Evolutionary conservation across 2,888 invertebrate genomes (phyloP).

Genomic region (Diachrysia chrysitis): DNA sequence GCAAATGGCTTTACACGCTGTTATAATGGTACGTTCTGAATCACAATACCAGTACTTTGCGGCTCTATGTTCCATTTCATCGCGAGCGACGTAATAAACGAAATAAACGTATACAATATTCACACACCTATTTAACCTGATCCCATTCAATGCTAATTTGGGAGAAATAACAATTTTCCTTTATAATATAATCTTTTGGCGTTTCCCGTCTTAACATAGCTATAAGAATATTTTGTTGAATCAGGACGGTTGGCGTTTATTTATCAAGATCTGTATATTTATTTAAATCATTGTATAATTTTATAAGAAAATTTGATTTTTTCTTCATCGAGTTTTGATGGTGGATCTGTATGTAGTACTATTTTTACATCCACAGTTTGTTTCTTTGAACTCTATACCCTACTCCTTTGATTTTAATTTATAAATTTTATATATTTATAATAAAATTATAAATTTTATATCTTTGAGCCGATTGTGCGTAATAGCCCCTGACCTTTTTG

Average conservation of each 20-base stretch:
- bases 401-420: too few species aligned
- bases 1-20: conserved; percentile 24
- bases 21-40: conserved; percentile 22
- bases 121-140: conserved; percentile 29
- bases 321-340: background rate
- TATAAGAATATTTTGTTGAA: background rate
- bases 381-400: background rate
- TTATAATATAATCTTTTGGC: conserved; percentile 29
- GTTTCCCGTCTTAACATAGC: conserved; percentile 8
- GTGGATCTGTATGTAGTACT: background rate
- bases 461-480: background rate
- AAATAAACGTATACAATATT: conserved; percentile 47
- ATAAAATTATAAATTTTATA: too few species aligned
- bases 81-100: conserved; percentile 33
- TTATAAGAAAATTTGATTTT: background rate
- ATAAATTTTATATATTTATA: too few species aligned
- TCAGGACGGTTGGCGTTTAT: conserved; percentile 1
- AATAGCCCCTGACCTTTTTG: conserved; percentile 2
- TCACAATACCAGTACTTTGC: conserved; percentile 26
- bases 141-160: conserved; percentile 30
- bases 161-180: conserved; percentile 30
- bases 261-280: background rate
- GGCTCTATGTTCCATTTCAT: conserved; percentile 28
- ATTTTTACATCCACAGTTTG: background rate
- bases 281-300: conserved; percentile 1